These are phyloP conservation scores for Staurois parvus DNA, from an alignment of 2,797 vertebrate genomes.

Conservation along the genomic window DNA sequence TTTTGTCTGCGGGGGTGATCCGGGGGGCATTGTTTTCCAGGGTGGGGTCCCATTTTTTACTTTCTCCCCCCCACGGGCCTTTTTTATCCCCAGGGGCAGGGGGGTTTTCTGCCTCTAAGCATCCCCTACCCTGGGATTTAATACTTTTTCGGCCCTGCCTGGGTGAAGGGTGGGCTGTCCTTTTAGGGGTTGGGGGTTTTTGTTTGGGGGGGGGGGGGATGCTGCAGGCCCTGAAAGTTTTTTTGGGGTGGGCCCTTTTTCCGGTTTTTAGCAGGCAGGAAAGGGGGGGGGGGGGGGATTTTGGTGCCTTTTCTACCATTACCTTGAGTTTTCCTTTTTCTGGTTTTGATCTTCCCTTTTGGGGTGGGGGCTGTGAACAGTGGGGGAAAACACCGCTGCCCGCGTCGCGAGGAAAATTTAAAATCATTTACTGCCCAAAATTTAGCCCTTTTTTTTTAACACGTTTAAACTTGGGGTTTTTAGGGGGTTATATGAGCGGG, in stretches of 20 bases:
- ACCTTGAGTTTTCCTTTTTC: slow-evolving; percentile 55
- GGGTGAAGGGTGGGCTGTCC: neutral
- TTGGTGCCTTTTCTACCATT: slow-evolving; percentile 41
- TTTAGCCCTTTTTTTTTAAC: no score
- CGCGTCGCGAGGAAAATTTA: neutral
- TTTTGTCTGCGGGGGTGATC: neutral
- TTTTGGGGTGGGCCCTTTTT: slow-evolving; percentile 36
- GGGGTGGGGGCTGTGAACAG: slow-evolving; percentile 1
- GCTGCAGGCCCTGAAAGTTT: slow-evolving; percentile 14
- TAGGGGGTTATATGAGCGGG: no score
- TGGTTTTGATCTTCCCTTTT: slow-evolving; percentile 37
- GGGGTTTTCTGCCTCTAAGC: neutral
- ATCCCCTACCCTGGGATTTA: neutral
- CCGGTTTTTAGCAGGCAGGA: slow-evolving; percentile 15
- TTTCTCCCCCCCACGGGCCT: neutral
- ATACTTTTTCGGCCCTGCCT: neutral
- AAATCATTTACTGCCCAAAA: no score
- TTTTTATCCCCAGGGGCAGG: neutral
- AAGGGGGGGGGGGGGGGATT: slow-evolving; percentile 31
- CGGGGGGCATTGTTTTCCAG: neutral
- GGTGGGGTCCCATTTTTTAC: neutral
- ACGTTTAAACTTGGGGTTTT: no score
- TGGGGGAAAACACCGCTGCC: slow-evolving; percentile 29
- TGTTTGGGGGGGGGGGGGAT: neutral
- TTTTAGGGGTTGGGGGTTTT: slow-evolving; percentile 1